Evolutionary conservation across 2,888 invertebrate species (phyloP).

Genomic region (Agonopterix subpropinquella): DNA sequence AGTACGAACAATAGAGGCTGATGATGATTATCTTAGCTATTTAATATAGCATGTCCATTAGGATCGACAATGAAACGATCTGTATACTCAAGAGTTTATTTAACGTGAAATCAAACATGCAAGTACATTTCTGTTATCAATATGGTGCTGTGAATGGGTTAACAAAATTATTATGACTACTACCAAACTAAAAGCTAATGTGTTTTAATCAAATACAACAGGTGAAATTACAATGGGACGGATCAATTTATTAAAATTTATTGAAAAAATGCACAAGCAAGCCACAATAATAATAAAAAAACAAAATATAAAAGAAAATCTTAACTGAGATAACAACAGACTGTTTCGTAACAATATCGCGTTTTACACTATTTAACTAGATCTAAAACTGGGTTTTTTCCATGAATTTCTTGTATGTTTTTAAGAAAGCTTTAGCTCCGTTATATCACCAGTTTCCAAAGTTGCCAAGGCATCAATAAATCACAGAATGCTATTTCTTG

Average conservation of each 20-base stretch:
- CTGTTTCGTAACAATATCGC: conserved; percentile 12
- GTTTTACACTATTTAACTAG: neutral
- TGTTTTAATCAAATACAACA: conserved; percentile 22
- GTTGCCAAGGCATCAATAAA: conserved; percentile 56
- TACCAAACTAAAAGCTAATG: conserved; percentile 31
- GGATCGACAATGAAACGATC: neutral
- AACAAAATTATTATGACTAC: conserved; percentile 37
- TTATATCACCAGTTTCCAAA: conserved; percentile 43
- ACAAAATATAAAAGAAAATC: conserved; percentile 17
- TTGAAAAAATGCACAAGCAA: conserved; percentile 34
- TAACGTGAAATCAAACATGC: conserved; percentile 67
- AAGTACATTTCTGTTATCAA: conserved; percentile 57
- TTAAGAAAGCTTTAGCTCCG: conserved; percentile 14
- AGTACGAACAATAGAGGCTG: too few relatives aligned
- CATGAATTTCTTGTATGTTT: neutral
- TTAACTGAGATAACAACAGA: conserved; percentile 23
- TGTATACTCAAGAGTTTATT: conserved; percentile 51
- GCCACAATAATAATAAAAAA: conserved; percentile 15
- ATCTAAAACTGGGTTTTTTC: too few relatives aligned
- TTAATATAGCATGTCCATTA: too few relatives aligned
- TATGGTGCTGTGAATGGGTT: conserved; percentile 59
- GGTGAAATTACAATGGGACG: conserved; percentile 41
- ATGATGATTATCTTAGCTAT: too few relatives aligned
- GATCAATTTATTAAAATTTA: conserved; percentile 25
- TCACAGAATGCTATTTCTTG: conserved; percentile 56